A percentile compares a stretch with the other conserved stretches of the same genome.
These are phyloP conservation scores for Ellobius talpinus DNA, from an alignment of 2,113 vertebrate genomes.

Conservation along the genomic window DNA sequence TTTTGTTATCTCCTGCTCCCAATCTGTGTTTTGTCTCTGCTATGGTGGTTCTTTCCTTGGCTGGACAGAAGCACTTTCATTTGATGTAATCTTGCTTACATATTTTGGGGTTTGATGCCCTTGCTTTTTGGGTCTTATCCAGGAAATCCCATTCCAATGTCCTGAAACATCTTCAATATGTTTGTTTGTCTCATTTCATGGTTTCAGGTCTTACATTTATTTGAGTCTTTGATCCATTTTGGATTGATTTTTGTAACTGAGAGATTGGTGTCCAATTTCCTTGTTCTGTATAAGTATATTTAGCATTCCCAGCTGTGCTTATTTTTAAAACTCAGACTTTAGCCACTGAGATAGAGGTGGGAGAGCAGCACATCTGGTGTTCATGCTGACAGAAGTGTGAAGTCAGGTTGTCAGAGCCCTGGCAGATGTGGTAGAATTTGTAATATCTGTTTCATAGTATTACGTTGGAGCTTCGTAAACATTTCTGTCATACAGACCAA, in stretches of 20 bases:
- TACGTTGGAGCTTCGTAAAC: conserved; percentile 35
- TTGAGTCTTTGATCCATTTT: conserved; percentile 20
- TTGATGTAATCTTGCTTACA: neutral
- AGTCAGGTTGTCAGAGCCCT: neutral
- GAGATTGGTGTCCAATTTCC: neutral
- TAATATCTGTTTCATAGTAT: conserved; percentile 6
- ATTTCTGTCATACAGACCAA: neutral
- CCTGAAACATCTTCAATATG: neutral
- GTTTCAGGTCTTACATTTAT: neutral
- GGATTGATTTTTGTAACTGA: conserved; percentile 11
- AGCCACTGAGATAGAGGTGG: conserved; percentile 22
- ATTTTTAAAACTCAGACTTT: conserved; percentile 57
- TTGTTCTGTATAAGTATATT: neutral
- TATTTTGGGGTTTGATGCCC: neutral
- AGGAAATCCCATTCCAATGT: neutral
- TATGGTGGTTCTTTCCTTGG: neutral
- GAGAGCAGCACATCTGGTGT: neutral
- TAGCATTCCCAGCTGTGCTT: neutral
- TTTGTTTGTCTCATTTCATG: neutral
- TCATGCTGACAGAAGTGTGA: conserved; percentile 30
- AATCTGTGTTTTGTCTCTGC: neutral
- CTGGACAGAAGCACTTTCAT: neutral
- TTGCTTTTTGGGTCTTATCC: neutral
- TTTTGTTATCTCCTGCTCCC: neutral
- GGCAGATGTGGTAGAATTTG: neutral